Conservation (phyloP, 2,113 vertebrate genomes). For the Microcebus ravelobensis region DNA sequence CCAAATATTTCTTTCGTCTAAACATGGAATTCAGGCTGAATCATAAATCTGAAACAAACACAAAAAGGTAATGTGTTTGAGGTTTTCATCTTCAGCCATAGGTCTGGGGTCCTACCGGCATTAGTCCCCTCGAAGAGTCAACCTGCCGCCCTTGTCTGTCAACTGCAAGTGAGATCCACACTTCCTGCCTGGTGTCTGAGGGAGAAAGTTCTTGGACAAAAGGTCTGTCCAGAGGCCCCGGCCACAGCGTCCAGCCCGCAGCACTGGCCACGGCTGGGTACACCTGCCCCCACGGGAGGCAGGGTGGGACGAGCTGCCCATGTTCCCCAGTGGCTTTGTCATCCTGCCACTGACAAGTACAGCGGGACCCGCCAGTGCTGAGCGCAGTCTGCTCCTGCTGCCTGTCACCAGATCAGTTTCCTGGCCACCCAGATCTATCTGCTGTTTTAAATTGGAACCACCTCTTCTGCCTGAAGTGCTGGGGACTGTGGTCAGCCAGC, state of each 20-base stretch:
- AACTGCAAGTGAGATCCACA: not conserved
- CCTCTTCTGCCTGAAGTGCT: not conserved
- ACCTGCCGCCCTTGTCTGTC: not conserved
- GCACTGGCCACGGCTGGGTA: not conserved
- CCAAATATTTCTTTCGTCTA: slow-evolving; percentile 47
- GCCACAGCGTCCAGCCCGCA: not conserved
- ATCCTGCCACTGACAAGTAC: fast-evolving
- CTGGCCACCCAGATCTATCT: not conserved
- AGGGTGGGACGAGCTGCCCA: not conserved
- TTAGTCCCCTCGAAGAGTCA: not conserved
- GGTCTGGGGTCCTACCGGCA: not conserved
- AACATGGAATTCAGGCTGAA: not conserved
- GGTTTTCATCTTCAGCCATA: not conserved
- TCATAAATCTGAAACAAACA: not conserved
- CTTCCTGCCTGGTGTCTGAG: not conserved
- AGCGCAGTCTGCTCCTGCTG: fast-evolving
- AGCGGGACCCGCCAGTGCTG: fast-evolving
- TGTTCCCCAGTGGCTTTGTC: fast-evolving
- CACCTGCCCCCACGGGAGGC: not conserved
- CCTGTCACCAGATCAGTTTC: not conserved
- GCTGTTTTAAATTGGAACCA: not conserved
- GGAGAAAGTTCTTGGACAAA: not conserved
- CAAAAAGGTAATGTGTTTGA: not conserved
- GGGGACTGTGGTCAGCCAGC: not conserved
- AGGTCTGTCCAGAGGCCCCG: not conserved